A percentile compares a stretch with the other conserved stretches of the same genome.
These are phyloP conservation scores for Capreolus pygargus DNA, from an alignment of 2,113 vertebrate species.

Conservation along the genomic window DNA sequence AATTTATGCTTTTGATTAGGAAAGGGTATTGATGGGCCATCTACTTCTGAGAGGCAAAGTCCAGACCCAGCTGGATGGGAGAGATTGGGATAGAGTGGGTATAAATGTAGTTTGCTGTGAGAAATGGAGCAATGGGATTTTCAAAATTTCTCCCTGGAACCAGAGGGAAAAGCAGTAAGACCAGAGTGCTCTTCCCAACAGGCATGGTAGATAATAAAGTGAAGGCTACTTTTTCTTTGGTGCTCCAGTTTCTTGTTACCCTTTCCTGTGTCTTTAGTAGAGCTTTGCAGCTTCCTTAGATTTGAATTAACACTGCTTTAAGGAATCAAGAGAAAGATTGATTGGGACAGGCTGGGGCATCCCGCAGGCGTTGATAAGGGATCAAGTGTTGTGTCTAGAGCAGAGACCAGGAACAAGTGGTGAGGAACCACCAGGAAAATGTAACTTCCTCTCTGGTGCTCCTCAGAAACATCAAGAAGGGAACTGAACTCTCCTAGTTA, in stretches of 20 bases:
- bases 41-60: neutral
- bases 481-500: neutral
- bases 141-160: neutral
- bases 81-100: neutral
- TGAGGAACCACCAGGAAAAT: neutral
- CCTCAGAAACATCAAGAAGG: neutral
- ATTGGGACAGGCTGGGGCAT: neutral
- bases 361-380: no score
- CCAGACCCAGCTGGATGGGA: neutral
- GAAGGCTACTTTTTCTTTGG: neutral
- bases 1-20: neutral
- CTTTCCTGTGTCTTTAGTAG: neutral
- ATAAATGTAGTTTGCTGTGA: neutral
- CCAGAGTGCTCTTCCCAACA: neutral
- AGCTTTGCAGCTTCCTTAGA: neutral
- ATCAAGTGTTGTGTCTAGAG: neutral
- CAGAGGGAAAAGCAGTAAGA: neutral
- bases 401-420: neutral
- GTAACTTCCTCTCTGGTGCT: neutral
- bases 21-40: neutral
- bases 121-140: neutral
- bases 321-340: neutral
- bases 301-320: neutral
- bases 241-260: neutral
- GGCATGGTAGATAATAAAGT: neutral